A percentile compares a stretch with the other conserved stretches of the same genome.
Evolutionary conservation across 2,888 invertebrate genomes (phyloP).

Genomic region (Drosophila differens): DNA sequence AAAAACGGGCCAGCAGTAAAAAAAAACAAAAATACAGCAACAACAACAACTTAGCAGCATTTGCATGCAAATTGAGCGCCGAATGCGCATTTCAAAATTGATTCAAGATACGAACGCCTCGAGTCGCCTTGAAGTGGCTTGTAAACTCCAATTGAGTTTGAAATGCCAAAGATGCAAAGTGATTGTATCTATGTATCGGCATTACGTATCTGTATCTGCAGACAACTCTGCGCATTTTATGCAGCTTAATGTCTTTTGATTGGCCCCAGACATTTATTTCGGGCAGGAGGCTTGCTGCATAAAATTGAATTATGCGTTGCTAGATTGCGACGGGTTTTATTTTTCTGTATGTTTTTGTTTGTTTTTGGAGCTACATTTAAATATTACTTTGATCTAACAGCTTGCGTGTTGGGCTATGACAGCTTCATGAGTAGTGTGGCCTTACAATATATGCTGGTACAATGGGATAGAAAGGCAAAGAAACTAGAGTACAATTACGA

Average conservation of each 20-base stretch:
- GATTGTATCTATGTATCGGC: conserved; percentile 27
- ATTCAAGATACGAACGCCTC: conserved; percentile 75
- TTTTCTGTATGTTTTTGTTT: too few species aligned
- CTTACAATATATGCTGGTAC: conserved; percentile 16
- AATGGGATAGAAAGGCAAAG: conserved; percentile 19
- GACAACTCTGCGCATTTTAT: conserved; percentile 27
- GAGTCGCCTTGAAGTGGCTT: conserved; percentile 30
- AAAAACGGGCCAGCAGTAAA: conserved; percentile 48
- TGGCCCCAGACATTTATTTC: conserved; percentile 28
- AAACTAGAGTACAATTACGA: neutral
- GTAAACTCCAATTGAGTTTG: conserved; percentile 70
- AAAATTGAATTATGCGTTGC: conserved; percentile 58
- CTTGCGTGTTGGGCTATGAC: conserved; percentile 59
- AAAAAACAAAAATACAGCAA: conserved; percentile 14
- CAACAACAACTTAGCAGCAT: conserved; percentile 54
- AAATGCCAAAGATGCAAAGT: conserved; percentile 72
- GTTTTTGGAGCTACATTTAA: conserved; percentile 5
- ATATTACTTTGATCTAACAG: conserved; percentile 55
- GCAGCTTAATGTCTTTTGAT: conserved; percentile 44
- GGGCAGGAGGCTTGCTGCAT: conserved; percentile 6
- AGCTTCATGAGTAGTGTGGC: conserved; percentile 52
- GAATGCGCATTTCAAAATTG: conserved; percentile 80
- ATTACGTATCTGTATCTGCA: conserved; percentile 45
- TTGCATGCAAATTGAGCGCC: conserved; percentile 80
- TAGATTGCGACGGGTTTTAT: neutral